Evolutionary conservation across 2,797 vertebrate species (phyloP).

Genomic region (Hipposideros larvatus): DNA sequence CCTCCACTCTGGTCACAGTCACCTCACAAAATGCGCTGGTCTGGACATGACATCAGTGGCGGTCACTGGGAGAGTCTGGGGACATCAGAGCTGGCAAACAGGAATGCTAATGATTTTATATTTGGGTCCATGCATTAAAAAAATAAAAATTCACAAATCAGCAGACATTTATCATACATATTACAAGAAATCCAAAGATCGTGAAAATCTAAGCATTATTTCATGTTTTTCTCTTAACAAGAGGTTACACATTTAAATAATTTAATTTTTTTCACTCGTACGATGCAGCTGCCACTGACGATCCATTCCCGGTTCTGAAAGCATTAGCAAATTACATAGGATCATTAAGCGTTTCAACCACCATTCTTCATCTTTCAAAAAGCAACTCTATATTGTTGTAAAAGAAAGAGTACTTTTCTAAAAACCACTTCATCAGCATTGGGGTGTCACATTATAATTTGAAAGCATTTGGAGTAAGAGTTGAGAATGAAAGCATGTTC

Average conservation of each 20-base stretch:
- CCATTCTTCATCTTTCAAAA: conserved; percentile 14
- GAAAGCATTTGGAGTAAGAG: conserved; percentile 21
- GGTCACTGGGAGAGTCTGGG: background rate
- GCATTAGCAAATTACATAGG: conserved; percentile 50
- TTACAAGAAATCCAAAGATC: conserved; percentile 20
- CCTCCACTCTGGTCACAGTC: background rate
- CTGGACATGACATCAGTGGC: background rate
- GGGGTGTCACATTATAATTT: background rate
- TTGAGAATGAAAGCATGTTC: background rate
- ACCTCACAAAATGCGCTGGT: background rate
- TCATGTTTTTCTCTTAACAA: conserved; percentile 2
- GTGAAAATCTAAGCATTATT: background rate
- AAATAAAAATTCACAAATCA: background rate
- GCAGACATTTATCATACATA: background rate
- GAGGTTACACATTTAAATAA: background rate
- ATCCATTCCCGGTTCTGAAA: background rate
- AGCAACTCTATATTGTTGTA: background rate
- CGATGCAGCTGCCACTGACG: background rate
- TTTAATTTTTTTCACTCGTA: conserved; percentile 9
- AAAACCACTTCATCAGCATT: background rate
- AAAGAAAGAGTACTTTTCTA: conserved; percentile 34
- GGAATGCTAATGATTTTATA: background rate
- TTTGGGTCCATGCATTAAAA: background rate
- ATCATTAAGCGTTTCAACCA: background rate
- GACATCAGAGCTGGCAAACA: background rate